Evolutionary conservation across 92 coral and sea anemone genomes (phyloP).

Genomic region (Epizoanthus scotinus): DNA sequence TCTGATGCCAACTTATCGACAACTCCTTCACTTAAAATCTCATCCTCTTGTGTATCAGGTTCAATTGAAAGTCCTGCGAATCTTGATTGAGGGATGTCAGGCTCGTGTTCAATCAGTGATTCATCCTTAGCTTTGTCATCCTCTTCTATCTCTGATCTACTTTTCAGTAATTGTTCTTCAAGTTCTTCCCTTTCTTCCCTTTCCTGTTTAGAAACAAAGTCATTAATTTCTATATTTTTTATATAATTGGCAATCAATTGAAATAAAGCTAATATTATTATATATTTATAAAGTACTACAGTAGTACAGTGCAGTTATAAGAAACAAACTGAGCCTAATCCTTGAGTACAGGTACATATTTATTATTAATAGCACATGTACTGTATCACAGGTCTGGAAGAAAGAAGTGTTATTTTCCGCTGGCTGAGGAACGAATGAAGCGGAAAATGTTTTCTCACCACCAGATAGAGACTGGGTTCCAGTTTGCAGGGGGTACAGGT

Average conservation of each 20-base stretch:
- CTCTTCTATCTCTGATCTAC: background rate
- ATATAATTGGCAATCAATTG: no score
- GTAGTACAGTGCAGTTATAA: no score
- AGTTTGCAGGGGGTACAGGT: no score
- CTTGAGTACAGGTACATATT: no score
- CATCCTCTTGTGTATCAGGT: background rate
- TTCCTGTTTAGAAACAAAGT: background rate
- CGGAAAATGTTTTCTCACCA: no score
- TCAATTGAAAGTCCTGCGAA: constrained; percentile 59
- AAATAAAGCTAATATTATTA: no score
- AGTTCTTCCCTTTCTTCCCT: constrained; percentile 21
- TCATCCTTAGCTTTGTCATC: background rate
- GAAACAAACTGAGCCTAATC: no score
- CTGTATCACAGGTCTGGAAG: no score
- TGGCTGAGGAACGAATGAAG: constrained; percentile 30
- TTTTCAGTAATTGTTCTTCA: constrained; percentile 4
- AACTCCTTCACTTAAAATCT: background rate
- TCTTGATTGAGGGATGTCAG: constrained; percentile 36
- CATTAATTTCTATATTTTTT: no score
- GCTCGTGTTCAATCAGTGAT: constrained; percentile 10
- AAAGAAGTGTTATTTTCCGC: background rate
- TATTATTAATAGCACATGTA: no score
- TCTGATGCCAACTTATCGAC: background rate
- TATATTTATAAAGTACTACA: no score
- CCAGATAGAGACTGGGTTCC: no score